phyloP scores from a whole-genome alignment of 2,888 invertebrate species.

The Iphiclides podalirius region DNA sequence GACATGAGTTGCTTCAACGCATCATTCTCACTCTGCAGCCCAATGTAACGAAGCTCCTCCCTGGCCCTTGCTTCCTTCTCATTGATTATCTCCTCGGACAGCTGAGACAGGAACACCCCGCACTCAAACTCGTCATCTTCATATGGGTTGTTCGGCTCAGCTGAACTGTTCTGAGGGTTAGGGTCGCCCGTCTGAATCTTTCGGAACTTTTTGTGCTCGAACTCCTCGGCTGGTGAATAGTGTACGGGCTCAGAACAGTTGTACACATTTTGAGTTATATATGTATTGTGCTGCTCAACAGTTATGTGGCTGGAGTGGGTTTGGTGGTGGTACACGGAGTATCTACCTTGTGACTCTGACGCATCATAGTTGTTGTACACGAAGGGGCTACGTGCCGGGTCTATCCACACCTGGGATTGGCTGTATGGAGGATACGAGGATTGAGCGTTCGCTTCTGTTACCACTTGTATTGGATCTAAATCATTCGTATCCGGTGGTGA shows the following conservation, averaged over 20 bases:
- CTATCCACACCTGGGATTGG: conserved; percentile 66
- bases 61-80: conserved; percentile 46
- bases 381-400: conserved; percentile 57
- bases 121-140: conserved; percentile 59
- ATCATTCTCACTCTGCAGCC: conserved; percentile 48
- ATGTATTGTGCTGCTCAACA: conserved; percentile 59
- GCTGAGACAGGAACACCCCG: conserved; percentile 53
- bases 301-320: conserved; percentile 44
- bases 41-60: conserved; percentile 46
- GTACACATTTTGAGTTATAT: conserved; percentile 61
- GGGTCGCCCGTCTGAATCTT: conserved; percentile 37
- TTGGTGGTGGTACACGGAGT: conserved; percentile 46
- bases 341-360: conserved; percentile 38
- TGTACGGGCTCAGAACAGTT: conserved; percentile 48
- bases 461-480: conserved; percentile 34
- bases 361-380: conserved; percentile 56
- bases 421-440: conserved; percentile 40
- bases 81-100: conserved; percentile 55
- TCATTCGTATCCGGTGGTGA: conserved; percentile 26
- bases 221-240: conserved; percentile 38
- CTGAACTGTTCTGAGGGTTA: conserved; percentile 27
- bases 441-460: conserved; percentile 41
- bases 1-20: conserved; percentile 69
- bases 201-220: conserved; percentile 45
- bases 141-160: conserved; percentile 36